Conservation (phyloP, 2,888 invertebrate genomes). For the Doris montereyensis region DNA sequence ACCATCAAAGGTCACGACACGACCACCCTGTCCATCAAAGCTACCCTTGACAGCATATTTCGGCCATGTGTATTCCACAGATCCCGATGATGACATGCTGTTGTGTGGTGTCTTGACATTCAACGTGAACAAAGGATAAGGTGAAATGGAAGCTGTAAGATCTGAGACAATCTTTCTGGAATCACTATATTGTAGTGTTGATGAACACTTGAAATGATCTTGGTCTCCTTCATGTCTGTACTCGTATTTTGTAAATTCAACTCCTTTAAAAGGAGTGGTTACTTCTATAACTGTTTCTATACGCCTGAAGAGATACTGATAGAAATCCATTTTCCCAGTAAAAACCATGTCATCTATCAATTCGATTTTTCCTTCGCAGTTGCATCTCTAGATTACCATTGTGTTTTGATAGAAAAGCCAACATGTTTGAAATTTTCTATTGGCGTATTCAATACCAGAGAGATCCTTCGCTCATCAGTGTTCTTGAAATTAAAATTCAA, state of each 20-base stretch:
- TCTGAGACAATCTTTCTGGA: background rate
- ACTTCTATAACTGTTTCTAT: constrained; percentile 37
- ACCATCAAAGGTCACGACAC: background rate
- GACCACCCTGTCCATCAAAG: background rate
- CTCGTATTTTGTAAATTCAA: constrained; percentile 34
- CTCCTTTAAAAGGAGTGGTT: constrained; percentile 33
- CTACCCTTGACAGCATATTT: background rate
- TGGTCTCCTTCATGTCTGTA: constrained; percentile 38
- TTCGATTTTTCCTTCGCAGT: constrained; percentile 30
- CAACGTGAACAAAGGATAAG: background rate
- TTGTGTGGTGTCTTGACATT: constrained; percentile 2
- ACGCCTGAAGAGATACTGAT: constrained; percentile 32
- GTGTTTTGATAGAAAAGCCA: constrained; percentile 24
- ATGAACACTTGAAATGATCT: background rate
- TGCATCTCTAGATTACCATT: too few relatives aligned
- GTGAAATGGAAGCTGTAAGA: background rate
- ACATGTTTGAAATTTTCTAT: constrained; percentile 36
- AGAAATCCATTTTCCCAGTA: constrained; percentile 36
- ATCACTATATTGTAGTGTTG: background rate
- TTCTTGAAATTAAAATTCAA: background rate
- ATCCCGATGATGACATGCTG: background rate
- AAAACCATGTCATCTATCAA: constrained; percentile 31
- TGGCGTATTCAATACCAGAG: constrained; percentile 33
- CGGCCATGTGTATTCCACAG: background rate
- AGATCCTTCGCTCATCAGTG: constrained; percentile 23